Evolutionary conservation across 2,888 invertebrate species (phyloP), one percentile per base, ranked within the genome.

Genomic region (Colletes collaris): DNA sequence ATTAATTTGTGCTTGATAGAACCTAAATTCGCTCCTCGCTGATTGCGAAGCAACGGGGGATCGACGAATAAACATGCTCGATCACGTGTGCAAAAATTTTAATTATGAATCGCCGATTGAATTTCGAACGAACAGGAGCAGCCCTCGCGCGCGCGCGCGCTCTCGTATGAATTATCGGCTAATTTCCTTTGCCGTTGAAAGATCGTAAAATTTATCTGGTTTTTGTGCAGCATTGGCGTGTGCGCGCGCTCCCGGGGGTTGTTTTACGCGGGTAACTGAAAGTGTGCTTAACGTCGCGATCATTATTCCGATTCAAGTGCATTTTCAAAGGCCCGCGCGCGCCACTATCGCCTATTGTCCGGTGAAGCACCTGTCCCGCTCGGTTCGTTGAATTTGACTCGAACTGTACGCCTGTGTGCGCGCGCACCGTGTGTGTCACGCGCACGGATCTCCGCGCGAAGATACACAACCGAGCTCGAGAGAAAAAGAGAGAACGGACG

Each of bases 361-460:
- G 71, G 64, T 56, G 60, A 79, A 79, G 79, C 71, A 83, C 73
- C 81, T 81, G 79, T 80, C 79, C 80, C 73, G 71, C 74, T 67
- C 76, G 67, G 71, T 76, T 81, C 74, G 77, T 81, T 79, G 79
- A 84, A 82, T 86, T 86, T 84, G 80, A 82, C 71, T 70, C 81
- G 55, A 58, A 56, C 79, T 77, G 44, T 82, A 84, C 58, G 40
- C 35, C 72, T 74, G 40, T 69, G 58, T 27, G 58, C 66, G 75
- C 75, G 60, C 56, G 73, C 78, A 53, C 53, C 56, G 50, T 65
- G 67, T 66, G 62, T 59, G 64, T 27, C 67, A 71, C 74, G 44
- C 53, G 56, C 52, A 35, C 58, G 72, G 81, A 70, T 52, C 60
- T 52, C 69, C 65, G 2, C 56, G 73, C 76, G 53, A 72, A 75